phyloP scores from a whole-genome alignment of 2,888 invertebrate species.

The Cepaea hortensis region DNA sequence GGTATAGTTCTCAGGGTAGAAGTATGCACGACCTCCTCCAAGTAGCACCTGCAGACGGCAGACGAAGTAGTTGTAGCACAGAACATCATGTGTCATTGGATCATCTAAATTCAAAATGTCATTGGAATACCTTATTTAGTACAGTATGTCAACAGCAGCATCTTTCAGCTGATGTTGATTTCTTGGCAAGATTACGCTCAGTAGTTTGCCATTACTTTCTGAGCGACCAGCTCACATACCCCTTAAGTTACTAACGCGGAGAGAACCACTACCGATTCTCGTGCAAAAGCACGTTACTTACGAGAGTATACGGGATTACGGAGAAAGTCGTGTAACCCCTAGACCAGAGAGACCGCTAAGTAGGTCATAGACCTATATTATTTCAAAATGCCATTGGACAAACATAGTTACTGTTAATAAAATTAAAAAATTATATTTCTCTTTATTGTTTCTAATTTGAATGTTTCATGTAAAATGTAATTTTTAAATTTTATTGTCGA shows the following conservation, averaged over 20 bases:
- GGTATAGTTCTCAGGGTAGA: conserved; percentile 27
- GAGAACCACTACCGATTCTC: no score
- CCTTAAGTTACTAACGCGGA: no score
- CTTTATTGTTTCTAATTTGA: background rate
- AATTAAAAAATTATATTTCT: background rate
- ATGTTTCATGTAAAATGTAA: no score
- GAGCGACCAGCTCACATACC: no score
- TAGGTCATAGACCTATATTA: background rate
- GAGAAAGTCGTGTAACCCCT: no score
- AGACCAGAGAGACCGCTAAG: background rate
- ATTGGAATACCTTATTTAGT: background rate
- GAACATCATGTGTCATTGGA: background rate
- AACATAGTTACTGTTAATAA: background rate
- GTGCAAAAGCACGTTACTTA: no score
- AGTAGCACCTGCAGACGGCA: conserved; percentile 17
- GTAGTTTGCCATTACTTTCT: no score
- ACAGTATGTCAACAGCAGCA: background rate
- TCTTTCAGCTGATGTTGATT: background rate
- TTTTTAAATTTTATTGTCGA: no score
- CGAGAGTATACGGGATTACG: no score
- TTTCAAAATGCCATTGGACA: background rate
- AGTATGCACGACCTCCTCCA: conserved; percentile 57
- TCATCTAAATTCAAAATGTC: background rate
- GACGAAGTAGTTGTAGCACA: background rate
- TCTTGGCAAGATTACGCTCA: no score